Evolutionary conservation across 2,888 invertebrate genomes (phyloP).

Genomic region (Amiota communis): DNA sequence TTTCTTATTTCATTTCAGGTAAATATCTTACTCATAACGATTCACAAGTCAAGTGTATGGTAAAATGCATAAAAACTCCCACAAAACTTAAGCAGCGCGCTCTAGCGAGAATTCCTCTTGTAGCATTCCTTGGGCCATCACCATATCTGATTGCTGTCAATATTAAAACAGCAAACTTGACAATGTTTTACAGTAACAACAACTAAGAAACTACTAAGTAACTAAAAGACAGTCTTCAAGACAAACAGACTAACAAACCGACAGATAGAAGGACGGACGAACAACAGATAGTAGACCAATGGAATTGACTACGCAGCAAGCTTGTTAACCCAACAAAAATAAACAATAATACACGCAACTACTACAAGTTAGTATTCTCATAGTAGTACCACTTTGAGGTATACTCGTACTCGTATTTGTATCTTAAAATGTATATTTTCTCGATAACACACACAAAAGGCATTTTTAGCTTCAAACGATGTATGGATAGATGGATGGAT

Average conservation of each 20-base stretch:
- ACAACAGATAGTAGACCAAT: background rate
- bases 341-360: slow-evolving; percentile 24
- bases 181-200: slow-evolving; percentile 49
- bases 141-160: slow-evolving; percentile 67
- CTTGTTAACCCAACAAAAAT: slow-evolving; percentile 29
- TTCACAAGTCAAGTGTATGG: background rate
- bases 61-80: slow-evolving; percentile 7
- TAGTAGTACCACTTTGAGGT: no score
- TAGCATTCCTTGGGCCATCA: slow-evolving; percentile 58
- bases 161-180: slow-evolving; percentile 66
- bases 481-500: slow-evolving; percentile 22
- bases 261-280: background rate
- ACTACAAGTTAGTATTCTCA: slow-evolving; percentile 28
- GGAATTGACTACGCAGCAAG: slow-evolving; percentile 21
- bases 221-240: slow-evolving; percentile 53
- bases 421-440: slow-evolving; percentile 58
- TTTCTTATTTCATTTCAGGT: no score
- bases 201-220: slow-evolving; percentile 52
- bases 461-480: slow-evolving; percentile 53
- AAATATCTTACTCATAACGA: no score
- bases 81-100: slow-evolving; percentile 8
- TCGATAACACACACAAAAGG: slow-evolving; percentile 64
- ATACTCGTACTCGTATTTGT: slow-evolving; percentile 33
- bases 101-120: slow-evolving; percentile 31
- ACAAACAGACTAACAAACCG: slow-evolving; percentile 6